Evolutionary conservation across 2,888 invertebrate species (phyloP).

Genomic region (Anticlea derivata): DNA sequence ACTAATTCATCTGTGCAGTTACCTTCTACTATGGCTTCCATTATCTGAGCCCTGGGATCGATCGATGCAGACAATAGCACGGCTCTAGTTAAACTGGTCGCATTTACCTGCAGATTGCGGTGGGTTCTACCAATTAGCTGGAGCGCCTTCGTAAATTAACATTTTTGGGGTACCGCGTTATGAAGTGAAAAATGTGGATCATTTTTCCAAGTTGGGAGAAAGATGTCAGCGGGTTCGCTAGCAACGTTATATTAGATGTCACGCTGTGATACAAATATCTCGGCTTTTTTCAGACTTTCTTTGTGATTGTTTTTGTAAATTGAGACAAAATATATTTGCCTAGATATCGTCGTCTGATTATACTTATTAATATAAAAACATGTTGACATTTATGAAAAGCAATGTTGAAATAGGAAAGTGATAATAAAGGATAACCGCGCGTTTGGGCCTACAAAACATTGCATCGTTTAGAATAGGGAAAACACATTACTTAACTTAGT

Average conservation of each 20-base stretch:
- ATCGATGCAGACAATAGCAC: conserved; percentile 1
- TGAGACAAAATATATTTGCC: too few species aligned
- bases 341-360: too few species aligned
- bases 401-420: too few species aligned
- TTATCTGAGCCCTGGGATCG: conserved; percentile 15
- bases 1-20: conserved; percentile 3
- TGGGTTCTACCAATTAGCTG: conserved; percentile 45
- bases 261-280: conserved; percentile 9
- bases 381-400: too few species aligned
- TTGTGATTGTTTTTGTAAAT: too few species aligned
- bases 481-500: too few species aligned
- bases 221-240: conserved; percentile 1
- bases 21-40: conserved; percentile 6
- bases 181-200: conserved; percentile 17
- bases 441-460: too few species aligned
- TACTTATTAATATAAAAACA: too few species aligned
- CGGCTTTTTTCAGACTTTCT: background rate
- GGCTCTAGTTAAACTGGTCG: conserved; percentile 41
- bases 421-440: too few species aligned
- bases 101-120: conserved; percentile 50
- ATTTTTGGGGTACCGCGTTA: conserved; percentile 31
- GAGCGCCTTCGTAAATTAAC: conserved; percentile 39
- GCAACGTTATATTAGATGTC: conserved; percentile 2
- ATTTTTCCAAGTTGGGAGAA: conserved; percentile 8
- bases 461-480: too few species aligned